Conservation (phyloP, 2,797 vertebrate genomes). For the Manis crassicaudata region DNA sequence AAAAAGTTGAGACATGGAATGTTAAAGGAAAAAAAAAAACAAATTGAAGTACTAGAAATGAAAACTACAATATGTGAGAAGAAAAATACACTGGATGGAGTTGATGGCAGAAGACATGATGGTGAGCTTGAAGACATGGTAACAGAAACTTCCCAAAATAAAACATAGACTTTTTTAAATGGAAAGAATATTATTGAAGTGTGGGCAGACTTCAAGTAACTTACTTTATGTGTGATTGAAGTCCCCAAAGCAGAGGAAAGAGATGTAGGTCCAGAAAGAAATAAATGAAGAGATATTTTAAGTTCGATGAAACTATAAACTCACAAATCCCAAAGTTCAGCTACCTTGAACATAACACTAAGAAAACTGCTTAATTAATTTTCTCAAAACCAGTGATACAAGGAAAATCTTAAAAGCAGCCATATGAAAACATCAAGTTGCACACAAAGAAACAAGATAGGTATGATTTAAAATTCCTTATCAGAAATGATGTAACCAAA, state of each 20-base stretch:
- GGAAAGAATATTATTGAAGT: background rate
- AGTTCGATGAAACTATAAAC: background rate
- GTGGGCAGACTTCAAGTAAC: background rate
- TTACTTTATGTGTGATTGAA: background rate
- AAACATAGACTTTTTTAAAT: background rate
- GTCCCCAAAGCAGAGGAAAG: background rate
- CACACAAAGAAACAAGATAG: background rate
- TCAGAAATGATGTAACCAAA: background rate
- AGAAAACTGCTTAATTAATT: background rate
- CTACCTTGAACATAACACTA: background rate
- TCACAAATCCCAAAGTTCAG: background rate
- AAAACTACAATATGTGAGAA: background rate
- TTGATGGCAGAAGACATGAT: background rate
- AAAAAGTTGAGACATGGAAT: background rate
- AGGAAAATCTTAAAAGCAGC: background rate
- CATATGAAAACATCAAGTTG: background rate
- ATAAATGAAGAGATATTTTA: background rate
- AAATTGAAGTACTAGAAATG: background rate
- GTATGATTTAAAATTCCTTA: background rate
- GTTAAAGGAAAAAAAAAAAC: background rate
- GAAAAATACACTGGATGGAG: background rate
- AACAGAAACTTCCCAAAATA: background rate
- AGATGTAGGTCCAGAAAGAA: background rate
- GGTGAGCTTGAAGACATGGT: background rate
- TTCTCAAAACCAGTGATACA: background rate